A percentile compares a stretch with the other conserved stretches of the same genome.
These are phyloP conservation scores for Illadopsis cleaveri DNA, from an alignment of 2,113 vertebrate genomes.

Conservation along the genomic window DNA sequence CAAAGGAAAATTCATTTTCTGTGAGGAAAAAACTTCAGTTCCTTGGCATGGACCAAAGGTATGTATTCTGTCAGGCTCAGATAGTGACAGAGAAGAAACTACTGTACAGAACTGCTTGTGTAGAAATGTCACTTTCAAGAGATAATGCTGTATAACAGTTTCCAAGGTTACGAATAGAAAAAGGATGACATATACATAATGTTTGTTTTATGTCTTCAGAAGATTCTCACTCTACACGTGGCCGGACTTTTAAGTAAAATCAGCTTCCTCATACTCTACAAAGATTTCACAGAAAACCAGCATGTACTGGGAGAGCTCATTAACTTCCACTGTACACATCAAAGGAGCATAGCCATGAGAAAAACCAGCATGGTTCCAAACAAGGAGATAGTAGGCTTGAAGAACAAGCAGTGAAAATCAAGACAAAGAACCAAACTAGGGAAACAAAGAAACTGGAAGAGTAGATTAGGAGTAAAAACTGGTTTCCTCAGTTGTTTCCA, in stretches of 20 bases:
- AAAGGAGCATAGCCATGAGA: neutral
- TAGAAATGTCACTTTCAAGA: slow-evolving; percentile 20
- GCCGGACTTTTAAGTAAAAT: slow-evolving; percentile 29
- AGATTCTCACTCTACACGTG: neutral
- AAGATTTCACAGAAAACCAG: slow-evolving; percentile 4
- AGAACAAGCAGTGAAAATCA: neutral
- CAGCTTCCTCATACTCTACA: neutral
- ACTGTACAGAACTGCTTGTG: neutral
- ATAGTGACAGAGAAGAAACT: slow-evolving; percentile 25
- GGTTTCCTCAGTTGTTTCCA: neutral
- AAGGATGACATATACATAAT: slow-evolving; percentile 7
- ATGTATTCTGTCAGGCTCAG: slow-evolving; percentile 11
- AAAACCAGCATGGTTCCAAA: slow-evolving; percentile 17
- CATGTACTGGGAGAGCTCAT: slow-evolving; percentile 4
- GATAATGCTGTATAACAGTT: slow-evolving; percentile 40
- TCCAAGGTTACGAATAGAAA: slow-evolving; percentile 19
- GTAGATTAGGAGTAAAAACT: neutral
- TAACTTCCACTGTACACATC: slow-evolving; percentile 6
- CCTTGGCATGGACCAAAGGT: slow-evolving; percentile 10
- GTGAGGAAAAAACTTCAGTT: neutral
- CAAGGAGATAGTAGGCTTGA: neutral
- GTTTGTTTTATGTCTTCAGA: slow-evolving; percentile 29
- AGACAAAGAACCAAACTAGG: neutral
- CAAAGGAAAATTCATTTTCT: slow-evolving; percentile 32
- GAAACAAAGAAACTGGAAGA: neutral